These are phyloP conservation scores for Frieseomelitta varia DNA, from an alignment of 1,140 invertebrate species.

Conservation along the genomic window DNA sequence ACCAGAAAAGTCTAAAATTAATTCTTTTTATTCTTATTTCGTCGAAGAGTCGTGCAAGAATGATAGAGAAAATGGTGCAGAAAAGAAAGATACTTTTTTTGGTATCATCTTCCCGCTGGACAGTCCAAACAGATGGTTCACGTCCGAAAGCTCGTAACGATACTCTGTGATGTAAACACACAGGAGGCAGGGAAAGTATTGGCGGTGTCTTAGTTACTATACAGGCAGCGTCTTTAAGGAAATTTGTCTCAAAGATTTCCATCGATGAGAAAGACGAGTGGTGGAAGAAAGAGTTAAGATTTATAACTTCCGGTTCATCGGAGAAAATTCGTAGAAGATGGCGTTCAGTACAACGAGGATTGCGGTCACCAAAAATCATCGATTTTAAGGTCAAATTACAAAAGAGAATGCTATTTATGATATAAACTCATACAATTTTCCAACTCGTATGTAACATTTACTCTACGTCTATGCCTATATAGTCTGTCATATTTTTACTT, in stretches of 20 bases:
- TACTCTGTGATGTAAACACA: conserved; percentile 72
- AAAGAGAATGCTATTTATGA: not conserved
- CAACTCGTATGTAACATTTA: not conserved
- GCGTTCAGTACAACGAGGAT: conserved; percentile 17
- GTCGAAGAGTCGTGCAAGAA: not conserved
- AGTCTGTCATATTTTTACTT: not conserved
- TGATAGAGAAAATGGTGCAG: too few species aligned
- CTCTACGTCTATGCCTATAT: not conserved
- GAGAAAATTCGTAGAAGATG: conserved; percentile 65
- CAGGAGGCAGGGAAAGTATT: conserved; percentile 61
- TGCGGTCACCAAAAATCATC: not conserved
- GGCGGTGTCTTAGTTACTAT: conserved; percentile 36
- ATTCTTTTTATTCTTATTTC: not conserved
- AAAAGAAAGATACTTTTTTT: conserved; percentile 64
- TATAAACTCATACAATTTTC: not conserved
- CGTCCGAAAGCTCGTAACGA: conserved; percentile 73
- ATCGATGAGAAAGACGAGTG: conserved; percentile 31
- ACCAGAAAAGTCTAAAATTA: not conserved
- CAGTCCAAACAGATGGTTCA: conserved; percentile 70
- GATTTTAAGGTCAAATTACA: not conserved
- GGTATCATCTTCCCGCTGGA: conserved; percentile 61
- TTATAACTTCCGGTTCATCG: conserved; percentile 70
- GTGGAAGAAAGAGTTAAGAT: conserved; percentile 70
- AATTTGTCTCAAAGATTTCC: conserved; percentile 53
- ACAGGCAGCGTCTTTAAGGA: not conserved